Evolutionary conservation across 1,140 invertebrate genomes (phyloP).

Genomic region (Aphelenchoides besseyi): DNA sequence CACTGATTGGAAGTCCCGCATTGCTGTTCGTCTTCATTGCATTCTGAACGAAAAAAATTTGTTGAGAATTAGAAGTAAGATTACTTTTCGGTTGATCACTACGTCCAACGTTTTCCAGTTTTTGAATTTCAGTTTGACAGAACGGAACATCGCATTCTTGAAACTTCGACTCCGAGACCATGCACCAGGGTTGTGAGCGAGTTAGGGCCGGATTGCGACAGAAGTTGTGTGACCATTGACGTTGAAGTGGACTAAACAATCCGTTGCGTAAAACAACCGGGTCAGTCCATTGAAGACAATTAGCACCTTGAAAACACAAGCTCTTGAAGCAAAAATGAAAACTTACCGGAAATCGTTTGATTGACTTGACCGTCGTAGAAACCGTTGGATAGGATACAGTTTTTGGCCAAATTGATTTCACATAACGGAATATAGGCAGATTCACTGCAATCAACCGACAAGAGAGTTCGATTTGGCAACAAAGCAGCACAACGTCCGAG

Average conservation of each 20-base stretch:
- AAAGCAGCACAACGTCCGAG: not conserved
- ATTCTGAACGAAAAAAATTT: constrained; percentile 18
- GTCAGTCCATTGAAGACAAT: constrained; percentile 32
- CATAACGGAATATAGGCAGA: constrained; percentile 22
- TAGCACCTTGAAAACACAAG: constrained; percentile 10
- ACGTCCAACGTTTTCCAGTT: not conserved
- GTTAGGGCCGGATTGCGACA: constrained; percentile 24
- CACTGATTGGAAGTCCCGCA: constrained; percentile 33
- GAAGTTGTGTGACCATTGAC: constrained; percentile 30
- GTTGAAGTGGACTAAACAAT: constrained; percentile 25
- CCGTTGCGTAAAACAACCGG: constrained; percentile 9
- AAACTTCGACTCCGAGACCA: constrained; percentile 28
- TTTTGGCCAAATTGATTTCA: constrained; percentile 28
- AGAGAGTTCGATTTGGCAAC: constrained; percentile 6
- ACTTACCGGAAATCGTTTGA: constrained; percentile 20
- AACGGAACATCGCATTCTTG: constrained; percentile 29
- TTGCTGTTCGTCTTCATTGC: constrained; percentile 23
- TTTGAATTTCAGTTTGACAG: constrained; percentile 9
- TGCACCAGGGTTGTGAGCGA: constrained; percentile 28
- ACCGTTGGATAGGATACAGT: constrained; percentile 22
- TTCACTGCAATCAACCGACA: constrained; percentile 25
- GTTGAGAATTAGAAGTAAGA: not conserved
- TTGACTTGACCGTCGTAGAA: constrained; percentile 22
- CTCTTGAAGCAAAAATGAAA: not conserved
- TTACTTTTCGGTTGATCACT: not conserved